Base-by-base conservation (phyloP, 1,140 invertebrate species). In the Scaptomyza graminum region DNA sequence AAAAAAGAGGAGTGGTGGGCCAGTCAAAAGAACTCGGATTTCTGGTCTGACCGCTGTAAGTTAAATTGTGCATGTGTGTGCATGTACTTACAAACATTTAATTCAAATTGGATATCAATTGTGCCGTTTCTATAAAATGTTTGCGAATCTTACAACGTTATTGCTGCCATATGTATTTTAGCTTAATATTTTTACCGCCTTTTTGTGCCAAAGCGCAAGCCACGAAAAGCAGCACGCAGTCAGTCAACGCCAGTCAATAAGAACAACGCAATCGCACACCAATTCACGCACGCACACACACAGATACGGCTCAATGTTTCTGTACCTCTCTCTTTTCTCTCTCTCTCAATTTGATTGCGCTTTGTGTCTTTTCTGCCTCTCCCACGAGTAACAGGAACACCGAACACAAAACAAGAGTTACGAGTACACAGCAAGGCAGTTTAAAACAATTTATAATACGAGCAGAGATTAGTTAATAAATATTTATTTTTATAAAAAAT, bases 141-240 rank as follows among this genome's bases (percentile, higher is more conserved):
- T 51, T 44, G 49, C 25, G 6, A 16, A 18, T 52, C 18, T 44
- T 59, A 46, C 51, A 65, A 66, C 60, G 51, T 60, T 41, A n/a
- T 62, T 63, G 51, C 47, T 76, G 57, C 52, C 70, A 74, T 49
- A 68, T 75, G 11, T 41, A n/a, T 5, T 75, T 67, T 8, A 64
- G 61, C 46, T 67, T 71, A 47, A 71, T 73, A 74, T 61, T 83
- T 82, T 82, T 82, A 81, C 79, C 80, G 80, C 81, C 81, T 83
- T 84, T 83, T 79, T 83, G 61, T 84, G 63, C 54, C 41, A 50
- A 73, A 66, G 64, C 63, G 60, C 79, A 62, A 78, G 62, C 70
- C 59, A 57, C 60, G 50, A 70, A 83, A 83, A 84, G 56, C 69
- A 37, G 64, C 46, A 47, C 52, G 51, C 59, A 74, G 69, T 46